Evolutionary conservation across 2,113 vertebrate species (phyloP).

Genomic region (Oryzias melastigma): DNA sequence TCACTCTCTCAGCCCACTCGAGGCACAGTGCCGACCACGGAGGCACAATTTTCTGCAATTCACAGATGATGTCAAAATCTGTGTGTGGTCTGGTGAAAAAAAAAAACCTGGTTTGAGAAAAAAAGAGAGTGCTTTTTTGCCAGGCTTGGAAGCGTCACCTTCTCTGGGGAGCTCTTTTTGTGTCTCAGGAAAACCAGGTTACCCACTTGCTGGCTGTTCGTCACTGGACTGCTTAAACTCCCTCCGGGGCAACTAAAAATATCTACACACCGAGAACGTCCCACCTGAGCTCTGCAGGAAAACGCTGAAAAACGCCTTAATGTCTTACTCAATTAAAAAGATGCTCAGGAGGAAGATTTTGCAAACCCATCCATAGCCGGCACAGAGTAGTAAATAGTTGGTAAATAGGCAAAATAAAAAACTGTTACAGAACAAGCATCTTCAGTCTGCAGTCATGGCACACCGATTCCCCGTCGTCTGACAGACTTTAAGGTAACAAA

Average conservation of each 20-base stretch:
- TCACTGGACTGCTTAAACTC: conserved; percentile 56
- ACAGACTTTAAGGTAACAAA: conserved; percentile 4
- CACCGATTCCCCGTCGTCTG: conserved; percentile 12
- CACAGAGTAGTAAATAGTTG: not conserved
- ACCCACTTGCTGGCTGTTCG: conserved; percentile 73
- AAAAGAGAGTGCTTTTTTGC: conserved; percentile 4
- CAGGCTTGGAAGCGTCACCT: conserved; percentile 14
- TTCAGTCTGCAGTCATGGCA: conserved; percentile 11
- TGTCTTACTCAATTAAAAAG: conserved; percentile 2
- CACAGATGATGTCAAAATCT: conserved; percentile 7
- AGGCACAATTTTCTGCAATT: conserved; percentile 52
- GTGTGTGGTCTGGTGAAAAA: conserved; percentile 6
- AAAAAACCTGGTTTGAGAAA: conserved; percentile 7
- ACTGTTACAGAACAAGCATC: not conserved
- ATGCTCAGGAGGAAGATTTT: not conserved
- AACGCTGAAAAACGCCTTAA: conserved; percentile 14
- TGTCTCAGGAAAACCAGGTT: conserved; percentile 77
- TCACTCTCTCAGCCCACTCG: conserved; percentile 56
- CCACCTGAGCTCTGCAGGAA: conserved; percentile 18
- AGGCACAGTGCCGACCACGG: conserved; percentile 40
- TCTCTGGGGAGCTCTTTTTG: conserved; percentile 62
- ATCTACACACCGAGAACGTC: conserved; percentile 40
- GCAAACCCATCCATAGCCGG: not conserved
- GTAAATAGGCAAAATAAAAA: not conserved
- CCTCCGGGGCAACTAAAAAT: conserved; percentile 69